These are phyloP conservation scores for Tenebrio molitor DNA, from an alignment of 1,140 invertebrate genomes.

Conservation along the genomic window DNA sequence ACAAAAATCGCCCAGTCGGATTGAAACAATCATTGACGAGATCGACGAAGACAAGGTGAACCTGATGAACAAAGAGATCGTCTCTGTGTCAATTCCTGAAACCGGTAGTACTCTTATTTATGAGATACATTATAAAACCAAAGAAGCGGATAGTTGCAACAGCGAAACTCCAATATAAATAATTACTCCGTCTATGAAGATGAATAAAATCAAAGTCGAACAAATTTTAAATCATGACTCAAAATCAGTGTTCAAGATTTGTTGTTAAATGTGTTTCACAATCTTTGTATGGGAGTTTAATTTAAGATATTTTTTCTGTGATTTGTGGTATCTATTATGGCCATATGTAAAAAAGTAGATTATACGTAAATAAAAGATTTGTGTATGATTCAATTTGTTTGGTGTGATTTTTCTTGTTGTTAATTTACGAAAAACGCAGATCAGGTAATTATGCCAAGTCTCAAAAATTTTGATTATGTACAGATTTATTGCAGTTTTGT, in stretches of 20 bases:
- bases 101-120: conserved; percentile 28
- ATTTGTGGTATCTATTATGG: background rate
- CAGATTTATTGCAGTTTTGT: too few relatives aligned
- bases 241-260: background rate
- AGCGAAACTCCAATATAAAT: conserved; percentile 19
- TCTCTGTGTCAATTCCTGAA: conserved; percentile 30
- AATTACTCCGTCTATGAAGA: conserved; percentile 1
- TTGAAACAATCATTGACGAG: conserved; percentile 39
- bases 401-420: too few relatives aligned
- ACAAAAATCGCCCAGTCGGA: conserved; percentile 17
- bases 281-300: background rate
- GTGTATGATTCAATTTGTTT: too few relatives aligned
- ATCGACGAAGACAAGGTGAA: conserved; percentile 27
- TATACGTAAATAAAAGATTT: too few relatives aligned
- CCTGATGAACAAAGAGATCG: conserved; percentile 33
- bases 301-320: background rate
- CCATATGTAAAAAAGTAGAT: background rate
- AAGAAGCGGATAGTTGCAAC: background rate
- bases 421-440: too few relatives aligned
- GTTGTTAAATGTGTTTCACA: background rate
- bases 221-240: background rate
- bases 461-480: too few relatives aligned
- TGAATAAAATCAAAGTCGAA: too few relatives aligned
- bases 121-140: conserved; percentile 31
- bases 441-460: too few relatives aligned